Evolutionary conservation across 2,797 vertebrate genomes (phyloP).

Genomic region (Knipowitschia caucasica): DNA sequence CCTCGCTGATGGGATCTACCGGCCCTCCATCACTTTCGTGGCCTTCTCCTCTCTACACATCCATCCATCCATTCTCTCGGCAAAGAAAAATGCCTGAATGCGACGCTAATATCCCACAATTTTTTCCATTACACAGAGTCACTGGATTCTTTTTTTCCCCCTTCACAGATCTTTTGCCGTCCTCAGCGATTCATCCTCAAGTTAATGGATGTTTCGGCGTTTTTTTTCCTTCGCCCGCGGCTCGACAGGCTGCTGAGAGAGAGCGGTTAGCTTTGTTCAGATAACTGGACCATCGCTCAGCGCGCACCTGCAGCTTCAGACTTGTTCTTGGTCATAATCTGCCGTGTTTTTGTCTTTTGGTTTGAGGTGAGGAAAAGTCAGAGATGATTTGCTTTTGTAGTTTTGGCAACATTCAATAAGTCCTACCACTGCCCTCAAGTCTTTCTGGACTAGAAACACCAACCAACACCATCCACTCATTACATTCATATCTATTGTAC

Average conservation of each 20-base stretch:
- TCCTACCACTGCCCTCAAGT: no score
- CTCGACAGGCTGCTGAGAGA: constrained; percentile 35
- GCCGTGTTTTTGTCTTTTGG: constrained; percentile 1
- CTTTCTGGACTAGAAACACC: no score
- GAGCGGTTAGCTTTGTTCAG: constrained; percentile 33
- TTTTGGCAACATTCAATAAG: no score
- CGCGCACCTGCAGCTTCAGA: neutral
- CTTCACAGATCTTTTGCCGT: constrained; percentile 43
- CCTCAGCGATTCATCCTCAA: constrained; percentile 44
- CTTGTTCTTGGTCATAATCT: constrained; percentile 7
- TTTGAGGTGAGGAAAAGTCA: neutral
- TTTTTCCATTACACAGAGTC: constrained; percentile 27
- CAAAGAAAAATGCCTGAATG: constrained; percentile 64
- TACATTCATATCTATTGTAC: no score
- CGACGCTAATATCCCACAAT: constrained; percentile 39
- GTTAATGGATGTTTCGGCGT: constrained; percentile 57
- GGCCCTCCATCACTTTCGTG: constrained; percentile 67
- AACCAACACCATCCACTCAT: no score
- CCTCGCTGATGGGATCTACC: constrained; percentile 71
- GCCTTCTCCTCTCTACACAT: constrained; percentile 22
- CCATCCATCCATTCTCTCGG: constrained; percentile 38
- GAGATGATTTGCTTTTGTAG: constrained; percentile 26
- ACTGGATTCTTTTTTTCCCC: constrained; percentile 46
- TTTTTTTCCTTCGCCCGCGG: constrained; percentile 55
- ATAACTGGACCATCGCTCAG: constrained; percentile 10